Percentiles rank a stretch among this genome's conserved stretches.
These are phyloP conservation scores for Donacobius atricapilla DNA, from an alignment of 2,113 vertebrate species.

Conservation along the genomic window DNA sequence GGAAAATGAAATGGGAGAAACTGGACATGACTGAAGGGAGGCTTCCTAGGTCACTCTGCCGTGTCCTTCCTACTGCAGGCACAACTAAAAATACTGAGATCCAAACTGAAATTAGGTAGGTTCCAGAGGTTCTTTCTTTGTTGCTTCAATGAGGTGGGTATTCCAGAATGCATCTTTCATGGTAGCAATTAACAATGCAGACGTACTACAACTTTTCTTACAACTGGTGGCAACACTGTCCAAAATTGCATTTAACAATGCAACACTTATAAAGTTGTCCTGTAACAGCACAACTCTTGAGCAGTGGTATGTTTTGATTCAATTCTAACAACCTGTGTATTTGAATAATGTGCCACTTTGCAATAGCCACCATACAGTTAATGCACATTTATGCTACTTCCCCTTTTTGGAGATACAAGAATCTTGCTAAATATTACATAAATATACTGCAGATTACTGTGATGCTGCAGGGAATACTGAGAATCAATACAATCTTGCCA, in stretches of 20 bases:
- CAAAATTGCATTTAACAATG: background rate
- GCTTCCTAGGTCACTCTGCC: background rate
- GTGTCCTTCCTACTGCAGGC: background rate
- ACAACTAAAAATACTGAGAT: background rate
- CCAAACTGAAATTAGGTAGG: background rate
- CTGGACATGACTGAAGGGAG: background rate
- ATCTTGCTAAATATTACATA: background rate
- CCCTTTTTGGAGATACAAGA: background rate
- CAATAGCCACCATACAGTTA: background rate
- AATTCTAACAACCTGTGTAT: background rate
- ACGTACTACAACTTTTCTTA: background rate
- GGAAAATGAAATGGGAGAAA: conserved; percentile 1
- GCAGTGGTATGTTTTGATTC: background rate
- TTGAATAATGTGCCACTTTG: background rate
- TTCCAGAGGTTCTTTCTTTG: background rate
- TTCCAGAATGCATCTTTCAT: background rate
- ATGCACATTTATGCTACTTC: background rate
- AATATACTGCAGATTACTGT: background rate
- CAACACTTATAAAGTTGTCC: background rate
- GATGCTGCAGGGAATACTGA: background rate
- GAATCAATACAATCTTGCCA: background rate
- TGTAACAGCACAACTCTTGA: background rate
- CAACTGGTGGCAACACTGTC: background rate
- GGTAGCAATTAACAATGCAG: background rate
- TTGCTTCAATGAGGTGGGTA: background rate